phyloP scores from a whole-genome alignment of 1,140 invertebrate genomes.

The Macrocentrus cingulum region DNA sequence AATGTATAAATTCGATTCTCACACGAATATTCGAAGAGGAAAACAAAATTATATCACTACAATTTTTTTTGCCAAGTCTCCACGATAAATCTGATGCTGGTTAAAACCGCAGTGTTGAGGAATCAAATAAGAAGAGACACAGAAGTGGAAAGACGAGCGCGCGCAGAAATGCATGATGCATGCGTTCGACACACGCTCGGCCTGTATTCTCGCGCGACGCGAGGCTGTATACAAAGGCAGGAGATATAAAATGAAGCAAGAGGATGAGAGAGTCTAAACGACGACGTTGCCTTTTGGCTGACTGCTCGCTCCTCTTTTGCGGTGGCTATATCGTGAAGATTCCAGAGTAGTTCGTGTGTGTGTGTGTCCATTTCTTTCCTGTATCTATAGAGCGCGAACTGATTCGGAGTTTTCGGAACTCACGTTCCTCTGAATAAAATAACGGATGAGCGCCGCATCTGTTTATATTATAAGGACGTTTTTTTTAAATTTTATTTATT shows the following conservation, averaged over 20 bases:
- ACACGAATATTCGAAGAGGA: too few relatives aligned
- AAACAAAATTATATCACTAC: too few relatives aligned
- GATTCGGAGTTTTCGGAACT: neutral
- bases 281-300: slow-evolving; percentile 1
- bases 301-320: neutral
- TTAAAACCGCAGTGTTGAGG: too few relatives aligned
- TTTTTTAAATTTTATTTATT: neutral
- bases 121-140: too few relatives aligned
- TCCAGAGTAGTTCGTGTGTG: neutral
- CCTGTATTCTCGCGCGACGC: neutral
- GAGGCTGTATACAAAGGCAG: neutral
- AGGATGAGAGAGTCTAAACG: neutral
- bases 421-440: neutral
- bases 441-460: too few relatives aligned
- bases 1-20: too few relatives aligned
- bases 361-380: neutral
- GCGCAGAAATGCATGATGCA: neutral
- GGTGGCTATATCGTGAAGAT: neutral
- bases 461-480: too few relatives aligned
- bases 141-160: neutral
- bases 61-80: too few relatives aligned
- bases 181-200: neutral
- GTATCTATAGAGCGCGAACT: neutral
- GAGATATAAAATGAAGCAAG: neutral
- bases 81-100: too few relatives aligned